Conservation (phyloP, 1,140 invertebrate genomes). For the Portunus trituberculatus region DNA sequence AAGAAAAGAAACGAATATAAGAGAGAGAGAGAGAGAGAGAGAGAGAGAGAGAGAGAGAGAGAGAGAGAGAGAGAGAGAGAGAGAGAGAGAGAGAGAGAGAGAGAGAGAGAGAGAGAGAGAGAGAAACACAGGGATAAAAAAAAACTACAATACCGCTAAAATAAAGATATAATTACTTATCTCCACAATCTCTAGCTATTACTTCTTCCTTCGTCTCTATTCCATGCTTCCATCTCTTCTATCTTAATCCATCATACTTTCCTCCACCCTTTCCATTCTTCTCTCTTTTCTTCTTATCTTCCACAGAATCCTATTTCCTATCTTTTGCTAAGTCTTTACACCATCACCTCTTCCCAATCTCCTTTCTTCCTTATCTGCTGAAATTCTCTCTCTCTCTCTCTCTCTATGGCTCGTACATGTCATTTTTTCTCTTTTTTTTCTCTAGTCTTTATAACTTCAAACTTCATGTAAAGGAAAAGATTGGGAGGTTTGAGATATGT, state of each 20-base stretch:
- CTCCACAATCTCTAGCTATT: too few species aligned
- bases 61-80: too few species aligned
- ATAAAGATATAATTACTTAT: too few species aligned
- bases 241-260: too few species aligned
- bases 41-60: constrained; percentile 14
- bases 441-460: not conserved
- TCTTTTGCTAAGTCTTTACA: not conserved
- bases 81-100: too few species aligned
- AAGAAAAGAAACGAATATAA: not conserved
- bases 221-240: too few species aligned
- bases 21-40: constrained; percentile 27
- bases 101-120: too few species aligned
- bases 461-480: too few species aligned
- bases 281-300: not conserved
- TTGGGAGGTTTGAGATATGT: too few species aligned
- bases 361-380: not conserved
- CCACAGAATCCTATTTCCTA: not conserved
- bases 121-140: too few species aligned
- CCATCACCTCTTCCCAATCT: not conserved
- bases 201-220: too few species aligned
- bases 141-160: too few species aligned
- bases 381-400: not conserved
- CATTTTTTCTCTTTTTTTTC: not conserved
- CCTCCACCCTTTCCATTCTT: not conserved
- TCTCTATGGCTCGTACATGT: not conserved